phyloP scores from a whole-genome alignment of 2,797 vertebrate species.

The Molossus molossus region DNA sequence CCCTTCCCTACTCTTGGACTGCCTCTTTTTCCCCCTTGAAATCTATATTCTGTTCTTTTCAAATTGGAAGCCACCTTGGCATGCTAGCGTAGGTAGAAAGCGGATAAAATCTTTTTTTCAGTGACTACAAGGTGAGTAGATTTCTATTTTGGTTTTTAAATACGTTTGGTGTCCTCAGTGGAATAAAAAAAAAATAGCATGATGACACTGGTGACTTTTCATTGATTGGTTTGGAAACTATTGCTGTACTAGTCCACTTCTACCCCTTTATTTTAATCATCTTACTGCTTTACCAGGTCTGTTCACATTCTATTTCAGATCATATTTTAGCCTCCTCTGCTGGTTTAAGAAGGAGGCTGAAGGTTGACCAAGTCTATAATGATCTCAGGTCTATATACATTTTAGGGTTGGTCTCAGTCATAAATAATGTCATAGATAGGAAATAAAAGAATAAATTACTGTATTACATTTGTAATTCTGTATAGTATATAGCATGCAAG shows the following conservation, averaged over 20 bases:
- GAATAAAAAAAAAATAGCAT: neutral
- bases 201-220: neutral
- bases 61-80: slow-evolving; percentile 24
- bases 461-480: neutral
- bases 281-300: neutral
- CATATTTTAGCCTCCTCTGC: neutral
- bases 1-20: neutral
- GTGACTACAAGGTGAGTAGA: neutral
- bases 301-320: neutral
- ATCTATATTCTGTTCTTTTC: slow-evolving; percentile 54
- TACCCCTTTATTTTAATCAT: neutral
- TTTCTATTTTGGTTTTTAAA: slow-evolving; percentile 9
- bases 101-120: slow-evolving; percentile 3
- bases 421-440: neutral
- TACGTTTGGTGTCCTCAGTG: neutral
- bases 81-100: neutral
- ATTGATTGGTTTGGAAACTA: neutral
- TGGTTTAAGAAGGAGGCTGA: neutral
- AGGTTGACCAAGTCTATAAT: neutral
- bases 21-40: slow-evolving; percentile 1
- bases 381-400: neutral
- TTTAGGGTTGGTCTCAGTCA: neutral
- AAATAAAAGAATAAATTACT: neutral
- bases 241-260: neutral
- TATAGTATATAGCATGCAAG: neutral